Conservation (phyloP, 2,113 vertebrate species). For the Oriolus oriolus region DNA sequence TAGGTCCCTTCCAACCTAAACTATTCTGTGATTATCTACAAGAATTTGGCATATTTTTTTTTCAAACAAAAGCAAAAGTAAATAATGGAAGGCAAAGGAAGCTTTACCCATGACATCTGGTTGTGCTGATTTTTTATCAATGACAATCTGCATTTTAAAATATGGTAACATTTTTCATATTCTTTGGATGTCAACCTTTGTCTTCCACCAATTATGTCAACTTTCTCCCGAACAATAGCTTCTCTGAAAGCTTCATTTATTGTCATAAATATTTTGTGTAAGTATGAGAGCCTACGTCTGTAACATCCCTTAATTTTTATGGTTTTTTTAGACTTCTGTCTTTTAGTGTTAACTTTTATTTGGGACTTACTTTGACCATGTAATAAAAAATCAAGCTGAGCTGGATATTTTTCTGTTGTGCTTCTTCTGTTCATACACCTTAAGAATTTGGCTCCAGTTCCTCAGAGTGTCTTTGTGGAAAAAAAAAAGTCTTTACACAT, state of each 20-base stretch:
- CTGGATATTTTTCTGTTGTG: background rate
- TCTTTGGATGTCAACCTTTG: background rate
- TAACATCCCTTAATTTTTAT: background rate
- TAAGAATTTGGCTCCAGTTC: background rate
- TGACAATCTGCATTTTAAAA: background rate
- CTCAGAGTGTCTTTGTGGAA: background rate
- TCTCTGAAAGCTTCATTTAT: background rate
- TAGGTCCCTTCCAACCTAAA: background rate
- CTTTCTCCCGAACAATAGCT: background rate
- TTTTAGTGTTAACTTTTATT: background rate
- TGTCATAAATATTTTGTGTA: background rate
- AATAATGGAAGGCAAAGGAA: background rate
- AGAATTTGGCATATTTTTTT: background rate
- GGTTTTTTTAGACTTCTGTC: background rate
- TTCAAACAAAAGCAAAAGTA: background rate
- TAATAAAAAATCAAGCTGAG: background rate
- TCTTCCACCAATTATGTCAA: background rate
- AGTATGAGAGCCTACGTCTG: background rate
- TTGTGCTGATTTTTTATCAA: background rate
- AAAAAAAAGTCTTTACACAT: background rate
- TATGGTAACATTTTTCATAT: background rate
- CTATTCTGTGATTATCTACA: background rate
- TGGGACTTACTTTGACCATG: background rate
- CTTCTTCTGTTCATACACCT: background rate
- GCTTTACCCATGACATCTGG: background rate